Base-by-base conservation (phyloP, 37 sponge, comb jelly and placozoan species). In the Hormiphora californensis region DNA sequence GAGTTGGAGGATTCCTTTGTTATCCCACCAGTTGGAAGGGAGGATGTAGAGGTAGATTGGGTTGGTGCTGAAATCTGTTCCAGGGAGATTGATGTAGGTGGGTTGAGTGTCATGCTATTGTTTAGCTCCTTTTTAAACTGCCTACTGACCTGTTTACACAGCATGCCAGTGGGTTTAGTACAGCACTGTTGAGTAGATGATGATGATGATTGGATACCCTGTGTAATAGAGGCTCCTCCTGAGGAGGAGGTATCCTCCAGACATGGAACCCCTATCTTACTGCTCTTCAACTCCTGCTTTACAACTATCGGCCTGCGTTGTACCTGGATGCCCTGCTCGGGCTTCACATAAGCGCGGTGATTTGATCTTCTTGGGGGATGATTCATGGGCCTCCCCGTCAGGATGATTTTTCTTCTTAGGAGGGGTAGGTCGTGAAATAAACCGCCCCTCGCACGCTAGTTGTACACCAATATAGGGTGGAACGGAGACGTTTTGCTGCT, bases 401-500 rank as follows among this genome's bases (percentile, higher is more conserved):
- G 41, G 25, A 21, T 39, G 81, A 36, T 19, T 22, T 41, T 73
- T 73, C 27, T 28, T 27, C 23, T 46, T 27, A 28, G 38, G 21
- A 73, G 81, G 81, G 35, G 81, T 73, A 4, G 81, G 81, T 40
- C 43, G 40, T 8, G 81, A 46, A 9, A 73, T 23, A 41, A 43
- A 73, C 23, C 43, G 40, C 43, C 95, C 95, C 53, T 92, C 89
- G n/a, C 92, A 90, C 25, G 86, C 86, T 39, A 95, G 61, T 63
- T 93, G 92, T 17, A 90, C 65, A 0, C 95, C 93, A 51, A 90
- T 39, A 62, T 91, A 92, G 0, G 88, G 41, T 8, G 93, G 90
- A 2, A 86, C 49, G 31, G 92, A 91, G 25, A 92, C 32, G 43
- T 88, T 88, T 23, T 90, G 63, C 92, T 95, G 89, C 44, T 73